Evolutionary conservation across 2,113 vertebrate genomes (phyloP).

Genomic region (Pygoscelis adeliae): DNA sequence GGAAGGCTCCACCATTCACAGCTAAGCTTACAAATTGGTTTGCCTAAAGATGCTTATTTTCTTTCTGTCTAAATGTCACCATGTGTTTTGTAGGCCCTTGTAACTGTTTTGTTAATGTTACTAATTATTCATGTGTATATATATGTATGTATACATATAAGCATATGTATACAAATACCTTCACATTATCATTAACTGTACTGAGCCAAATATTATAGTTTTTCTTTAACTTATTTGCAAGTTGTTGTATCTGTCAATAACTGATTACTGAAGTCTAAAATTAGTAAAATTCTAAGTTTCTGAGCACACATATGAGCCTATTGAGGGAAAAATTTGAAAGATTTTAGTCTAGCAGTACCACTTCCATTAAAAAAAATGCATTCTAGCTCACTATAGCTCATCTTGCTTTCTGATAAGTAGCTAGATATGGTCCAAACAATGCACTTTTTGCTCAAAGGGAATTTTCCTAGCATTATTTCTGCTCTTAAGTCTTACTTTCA

Average conservation of each 20-base stretch:
- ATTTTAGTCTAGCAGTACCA: not conserved
- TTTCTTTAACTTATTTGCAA: not conserved
- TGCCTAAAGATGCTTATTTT: not conserved
- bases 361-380: not conserved
- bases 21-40: not conserved
- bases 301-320: not conserved
- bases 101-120: not conserved
- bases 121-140: not conserved
- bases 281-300: not conserved
- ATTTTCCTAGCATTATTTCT: not conserved
- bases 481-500: not conserved
- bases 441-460: not conserved
- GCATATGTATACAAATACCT: not conserved
- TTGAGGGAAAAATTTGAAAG: not conserved
- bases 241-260: not conserved
- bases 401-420: not conserved
- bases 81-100: not conserved
- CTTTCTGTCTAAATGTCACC: not conserved
- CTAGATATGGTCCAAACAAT: not conserved
- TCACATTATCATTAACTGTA: not conserved
- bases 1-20: not conserved
- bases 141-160: too few species aligned
- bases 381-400: not conserved
- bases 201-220: not conserved
- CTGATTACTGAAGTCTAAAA: not conserved